phyloP scores from a whole-genome alignment of 2,113 vertebrate genomes.

The Sterna hirundo region DNA sequence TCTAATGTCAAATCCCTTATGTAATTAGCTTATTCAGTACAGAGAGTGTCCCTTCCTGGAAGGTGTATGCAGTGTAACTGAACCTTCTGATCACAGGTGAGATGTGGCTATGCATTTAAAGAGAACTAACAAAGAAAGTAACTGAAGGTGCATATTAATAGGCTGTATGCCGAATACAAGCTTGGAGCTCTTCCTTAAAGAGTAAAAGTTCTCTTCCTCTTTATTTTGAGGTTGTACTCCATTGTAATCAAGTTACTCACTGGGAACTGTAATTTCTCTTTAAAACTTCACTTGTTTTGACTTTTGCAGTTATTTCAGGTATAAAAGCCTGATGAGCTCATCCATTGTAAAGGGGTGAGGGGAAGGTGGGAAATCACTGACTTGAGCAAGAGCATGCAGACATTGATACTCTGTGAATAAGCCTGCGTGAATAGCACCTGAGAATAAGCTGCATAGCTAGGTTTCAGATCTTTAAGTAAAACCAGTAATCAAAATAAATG shows the following conservation, averaged over 20 bases:
- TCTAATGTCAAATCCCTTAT: background rate
- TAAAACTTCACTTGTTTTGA: background rate
- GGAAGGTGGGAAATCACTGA: background rate
- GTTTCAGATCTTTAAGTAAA: background rate
- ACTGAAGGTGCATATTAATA: background rate
- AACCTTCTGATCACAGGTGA: background rate
- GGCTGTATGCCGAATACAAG: background rate
- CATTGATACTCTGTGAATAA: background rate
- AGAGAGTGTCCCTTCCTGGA: background rate
- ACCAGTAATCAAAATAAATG: background rate
- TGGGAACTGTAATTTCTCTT: background rate
- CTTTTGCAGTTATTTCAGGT: background rate
- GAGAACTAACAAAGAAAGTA: background rate
- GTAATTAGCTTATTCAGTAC: background rate
- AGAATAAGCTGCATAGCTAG: background rate
- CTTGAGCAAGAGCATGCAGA: background rate
- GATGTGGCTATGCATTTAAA: background rate
- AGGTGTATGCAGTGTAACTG: background rate
- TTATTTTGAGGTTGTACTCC: background rate
- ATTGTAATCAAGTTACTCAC: background rate
- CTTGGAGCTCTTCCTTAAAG: background rate
- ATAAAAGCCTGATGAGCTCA: background rate
- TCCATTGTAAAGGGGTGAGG: rapidly evolving
- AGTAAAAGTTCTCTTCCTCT: background rate
- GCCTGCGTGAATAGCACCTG: background rate